Evolutionary conservation across 1,140 invertebrate species (phyloP).

Genomic region (Cheumatopsyche charites): DNA sequence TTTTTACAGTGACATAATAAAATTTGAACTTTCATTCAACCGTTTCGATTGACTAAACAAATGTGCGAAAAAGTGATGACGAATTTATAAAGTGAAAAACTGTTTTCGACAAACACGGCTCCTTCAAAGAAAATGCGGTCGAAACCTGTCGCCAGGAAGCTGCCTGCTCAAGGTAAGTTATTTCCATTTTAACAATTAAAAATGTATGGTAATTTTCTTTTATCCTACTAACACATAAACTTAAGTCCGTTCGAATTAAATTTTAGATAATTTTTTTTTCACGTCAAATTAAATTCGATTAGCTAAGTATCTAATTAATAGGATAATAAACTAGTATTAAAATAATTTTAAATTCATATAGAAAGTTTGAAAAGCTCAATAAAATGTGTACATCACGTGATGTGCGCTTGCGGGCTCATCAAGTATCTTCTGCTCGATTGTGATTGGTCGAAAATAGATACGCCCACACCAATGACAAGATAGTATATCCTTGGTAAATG

Average conservation of each 20-base stretch:
- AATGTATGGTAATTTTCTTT: no score
- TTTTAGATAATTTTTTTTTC: no score
- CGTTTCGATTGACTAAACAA: no score
- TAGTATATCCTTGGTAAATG: conserved; percentile 41
- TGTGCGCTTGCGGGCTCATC: conserved; percentile 30
- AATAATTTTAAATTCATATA: no score
- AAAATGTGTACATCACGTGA: neutral
- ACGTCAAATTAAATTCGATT: no score
- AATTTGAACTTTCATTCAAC: no score
- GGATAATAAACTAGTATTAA: no score
- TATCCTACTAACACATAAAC: no score
- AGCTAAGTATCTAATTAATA: no score
- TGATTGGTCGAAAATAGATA: conserved; percentile 42
- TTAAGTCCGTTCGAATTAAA: no score
- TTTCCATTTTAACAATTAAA: no score
- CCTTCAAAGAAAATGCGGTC: conserved; percentile 43
- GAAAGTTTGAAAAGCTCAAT: neutral
- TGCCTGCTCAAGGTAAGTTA: conserved; percentile 44
- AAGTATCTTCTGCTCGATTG: conserved; percentile 36
- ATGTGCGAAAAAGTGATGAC: conserved; percentile 9
- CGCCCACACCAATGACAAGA: conserved; percentile 49
- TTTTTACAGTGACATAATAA: no score
- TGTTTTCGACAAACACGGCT: conserved; percentile 23
- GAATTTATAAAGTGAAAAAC: neutral
- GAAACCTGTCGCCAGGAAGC: conserved; percentile 46